Base-by-base conservation (phyloP, 2,113 vertebrate species). In the Myrmecophaga tridactyla region DNA sequence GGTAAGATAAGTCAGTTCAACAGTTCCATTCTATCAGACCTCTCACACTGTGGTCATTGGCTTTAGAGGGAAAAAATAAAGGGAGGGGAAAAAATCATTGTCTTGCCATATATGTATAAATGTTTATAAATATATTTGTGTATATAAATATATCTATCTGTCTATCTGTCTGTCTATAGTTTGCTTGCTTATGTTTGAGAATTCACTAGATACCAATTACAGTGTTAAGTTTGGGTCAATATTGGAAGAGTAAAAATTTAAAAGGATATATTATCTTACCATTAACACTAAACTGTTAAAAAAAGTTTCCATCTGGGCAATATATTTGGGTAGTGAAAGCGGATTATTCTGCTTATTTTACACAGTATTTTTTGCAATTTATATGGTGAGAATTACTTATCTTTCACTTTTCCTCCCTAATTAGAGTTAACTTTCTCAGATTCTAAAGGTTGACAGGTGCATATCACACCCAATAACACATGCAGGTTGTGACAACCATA, bases 81-180 rank as follows among this genome's bases (percentile, higher is more conserved):
- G 63, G 6, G 2, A 34, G 39, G 18, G 56, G 15, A 23, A 6
- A 48, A 58, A 94, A 27, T 9, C 17, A 1, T 58, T 82, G 31
- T 46, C 27, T 10, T 13, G 3, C 27, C 27, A 31, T 4, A 63
- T 65, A n/a, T n/a, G n/a, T 2, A 31, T 56, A 29, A 0, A 34
- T 60, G 7, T 62, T 1, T 0, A 2, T 72, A 41, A 41, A 0
- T 56, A 20, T 2, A 20, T 60, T 2, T 43, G 21, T 27, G 5
- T 31, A 8, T 53, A 6, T 48, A 3, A n/a, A n/a, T n/a, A n/a
- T n/a, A n/a, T n/a, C n/a, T n/a, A n/a, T n/a, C n/a, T n/a, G n/a
- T n/a, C n/a, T n/a, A n/a, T n/a, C n/a, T n/a, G n/a, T n/a, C n/a
- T n/a, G n/a, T n/a, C n/a, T n/a, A n/a, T n/a, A n/a, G 10, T 3